These are phyloP conservation scores for Herpetotheres cachinnans DNA, from an alignment of 2,113 vertebrate genomes.

Conservation along the genomic window DNA sequence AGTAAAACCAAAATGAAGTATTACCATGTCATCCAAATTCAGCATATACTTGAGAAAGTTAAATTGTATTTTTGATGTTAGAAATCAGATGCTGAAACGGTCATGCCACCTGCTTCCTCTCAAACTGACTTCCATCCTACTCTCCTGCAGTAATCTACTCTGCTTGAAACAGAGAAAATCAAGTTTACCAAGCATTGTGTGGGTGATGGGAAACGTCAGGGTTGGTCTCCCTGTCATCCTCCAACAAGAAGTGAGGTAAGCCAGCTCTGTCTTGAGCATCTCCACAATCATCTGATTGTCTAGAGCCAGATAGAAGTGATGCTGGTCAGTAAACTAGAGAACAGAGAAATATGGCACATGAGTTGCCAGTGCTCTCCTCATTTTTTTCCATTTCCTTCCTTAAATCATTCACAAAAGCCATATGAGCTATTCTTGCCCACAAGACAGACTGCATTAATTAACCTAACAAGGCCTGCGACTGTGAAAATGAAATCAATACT, in stretches of 20 bases:
- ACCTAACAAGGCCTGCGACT: background rate
- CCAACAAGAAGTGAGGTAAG: slow-evolving; percentile 95
- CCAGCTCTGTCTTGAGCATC: slow-evolving; percentile 92
- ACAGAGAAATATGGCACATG: background rate
- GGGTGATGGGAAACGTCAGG: slow-evolving; percentile 91
- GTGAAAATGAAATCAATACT: background rate
- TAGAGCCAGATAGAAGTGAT: slow-evolving; percentile 97
- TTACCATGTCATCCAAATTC: background rate
- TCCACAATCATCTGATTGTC: slow-evolving; percentile 99
- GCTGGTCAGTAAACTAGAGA: slow-evolving; percentile 92
- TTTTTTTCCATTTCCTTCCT: background rate
- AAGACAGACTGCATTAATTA: background rate
- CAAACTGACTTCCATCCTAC: background rate
- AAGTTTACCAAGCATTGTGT: slow-evolving; percentile 89
- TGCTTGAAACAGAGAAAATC: background rate
- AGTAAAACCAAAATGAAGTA: background rate
- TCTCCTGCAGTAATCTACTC: background rate
- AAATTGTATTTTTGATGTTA: background rate
- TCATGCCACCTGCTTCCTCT: background rate
- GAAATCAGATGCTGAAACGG: background rate
- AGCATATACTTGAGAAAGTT: background rate
- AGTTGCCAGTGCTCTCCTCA: background rate
- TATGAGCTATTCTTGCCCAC: background rate
- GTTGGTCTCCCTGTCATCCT: slow-evolving; percentile 96
- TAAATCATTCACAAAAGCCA: background rate